Base-by-base conservation (phyloP, 2,888 invertebrate species). In the Xanthia icteritia region DNA sequence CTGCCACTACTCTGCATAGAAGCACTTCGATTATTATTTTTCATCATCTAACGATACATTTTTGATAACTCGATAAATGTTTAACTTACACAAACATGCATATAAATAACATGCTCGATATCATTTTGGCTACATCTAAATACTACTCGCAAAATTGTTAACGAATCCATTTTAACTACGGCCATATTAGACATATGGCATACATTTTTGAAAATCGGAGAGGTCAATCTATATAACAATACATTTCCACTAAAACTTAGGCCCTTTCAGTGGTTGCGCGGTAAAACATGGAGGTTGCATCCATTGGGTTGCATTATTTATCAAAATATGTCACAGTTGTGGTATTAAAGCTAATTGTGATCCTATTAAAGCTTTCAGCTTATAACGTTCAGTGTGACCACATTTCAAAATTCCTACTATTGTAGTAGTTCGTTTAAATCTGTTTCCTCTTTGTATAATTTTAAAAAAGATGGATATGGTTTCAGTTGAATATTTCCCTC, bases 21-120 rank as follows among this genome's bases (percentile, higher is more conserved):
- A 95, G 95, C 94, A 92, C 93, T 91, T 88, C 87, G 89, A 91
- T 92, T 92, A 92, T 90, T 92, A 91, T 90, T 90, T 90, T 90
- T 93, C 93, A 92, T 92, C 91, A 90, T 91, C 94, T 96, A 96
- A 96, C 92, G 93, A 95, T 96, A 96, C 93, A 95, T 91, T 93
- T 92, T 93, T 91, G 93, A 94, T 95, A 95, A 96, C 94, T 94
- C 93, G 94, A 94, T 94, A 93, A 92, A 88, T 83, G 89, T 88
- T 86, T 94, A 93, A 94, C 94, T 94, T 94, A 96, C 93, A 95
- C 93, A 93, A 93, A 93, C 93, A 94, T 93, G 94, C 94, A 94
- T 92, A 92, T 92, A 91, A 91, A 91, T 94, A 94, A 94, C 94
- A 95, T 94, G 95, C 91, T 93, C 84, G 91, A 93, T 88, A 88